These are phyloP conservation scores for Adrianichthys oophorus DNA, from an alignment of 2,797 vertebrate species.

Conservation along the genomic window DNA sequence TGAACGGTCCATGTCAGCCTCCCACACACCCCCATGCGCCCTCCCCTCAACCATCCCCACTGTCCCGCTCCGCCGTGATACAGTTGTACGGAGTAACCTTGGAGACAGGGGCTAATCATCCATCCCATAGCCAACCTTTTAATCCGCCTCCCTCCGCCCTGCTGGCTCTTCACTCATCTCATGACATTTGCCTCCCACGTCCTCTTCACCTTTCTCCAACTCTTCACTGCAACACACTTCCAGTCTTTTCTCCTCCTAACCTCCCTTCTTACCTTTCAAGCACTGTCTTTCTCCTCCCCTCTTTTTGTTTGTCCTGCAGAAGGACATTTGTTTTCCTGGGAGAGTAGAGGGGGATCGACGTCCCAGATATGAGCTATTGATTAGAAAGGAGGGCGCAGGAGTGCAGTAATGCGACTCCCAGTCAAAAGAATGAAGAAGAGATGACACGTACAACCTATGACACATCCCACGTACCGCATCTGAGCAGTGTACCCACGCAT, in stretches of 20 bases:
- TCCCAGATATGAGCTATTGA: constrained; percentile 80
- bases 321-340: constrained; percentile 80
- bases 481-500: constrained; percentile 18
- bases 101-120: constrained; percentile 74
- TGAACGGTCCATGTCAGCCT: constrained; percentile 51
- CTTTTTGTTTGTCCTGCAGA: constrained; percentile 76
- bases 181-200: constrained; percentile 12
- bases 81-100: constrained; percentile 77
- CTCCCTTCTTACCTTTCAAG: neutral
- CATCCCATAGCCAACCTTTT: constrained; percentile 65
- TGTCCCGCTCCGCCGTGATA: constrained; percentile 46
- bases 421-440: constrained; percentile 38
- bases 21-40: constrained; percentile 7
- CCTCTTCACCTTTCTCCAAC: constrained; percentile 23
- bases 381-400: constrained; percentile 67
- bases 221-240: constrained; percentile 28
- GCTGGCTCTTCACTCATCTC: constrained; percentile 4
- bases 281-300: constrained; percentile 5
- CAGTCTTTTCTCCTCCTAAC: neutral
- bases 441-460: constrained; percentile 51
- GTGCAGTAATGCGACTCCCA: constrained; percentile 13
- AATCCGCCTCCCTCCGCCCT: constrained; percentile 46
- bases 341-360: constrained; percentile 71
- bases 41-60: constrained; percentile 7
- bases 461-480: constrained; percentile 49